phyloP scores from a whole-genome alignment of 2,888 invertebrate genomes.

The Caenorhabditis drosophilae region DNA sequence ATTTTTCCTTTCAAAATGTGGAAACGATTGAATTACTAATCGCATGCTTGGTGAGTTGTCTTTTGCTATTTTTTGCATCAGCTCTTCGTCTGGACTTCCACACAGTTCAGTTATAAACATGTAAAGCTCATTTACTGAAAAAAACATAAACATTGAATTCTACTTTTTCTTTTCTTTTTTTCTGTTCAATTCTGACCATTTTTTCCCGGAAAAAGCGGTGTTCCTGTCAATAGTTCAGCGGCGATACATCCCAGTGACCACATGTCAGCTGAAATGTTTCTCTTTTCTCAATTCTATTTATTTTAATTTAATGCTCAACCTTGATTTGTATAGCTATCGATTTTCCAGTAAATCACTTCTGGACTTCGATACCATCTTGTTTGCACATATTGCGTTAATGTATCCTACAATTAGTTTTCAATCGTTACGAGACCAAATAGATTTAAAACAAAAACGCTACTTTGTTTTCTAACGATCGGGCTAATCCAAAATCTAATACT shows the following conservation, averaged over 20 bases:
- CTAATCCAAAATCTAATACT: slow-evolving; percentile 65
- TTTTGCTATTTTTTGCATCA: slow-evolving; percentile 59
- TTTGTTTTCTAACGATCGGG: slow-evolving; percentile 55
- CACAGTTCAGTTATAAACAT: slow-evolving; percentile 59
- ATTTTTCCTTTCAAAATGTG: slow-evolving; percentile 21
- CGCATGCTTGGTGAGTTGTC: slow-evolving; percentile 51
- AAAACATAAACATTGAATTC: slow-evolving; percentile 1
- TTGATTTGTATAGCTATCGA: slow-evolving; percentile 51
- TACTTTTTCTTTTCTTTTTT: not conserved
- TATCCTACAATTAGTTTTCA: slow-evolving; percentile 4
- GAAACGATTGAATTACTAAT: slow-evolving; percentile 49
- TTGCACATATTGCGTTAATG: slow-evolving; percentile 59
- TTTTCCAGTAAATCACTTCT: slow-evolving; percentile 68
- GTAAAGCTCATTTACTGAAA: slow-evolving; percentile 58
- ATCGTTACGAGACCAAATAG: no score
- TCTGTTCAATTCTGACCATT: no score
- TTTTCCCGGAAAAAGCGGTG: slow-evolving; percentile 60
- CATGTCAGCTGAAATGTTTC: slow-evolving; percentile 49
- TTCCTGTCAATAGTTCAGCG: slow-evolving; percentile 60
- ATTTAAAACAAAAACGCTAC: not conserved
- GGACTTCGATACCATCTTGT: slow-evolving; percentile 66
- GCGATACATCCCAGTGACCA: slow-evolving; percentile 68
- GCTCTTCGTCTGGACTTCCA: slow-evolving; percentile 59
- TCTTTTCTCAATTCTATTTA: not conserved
- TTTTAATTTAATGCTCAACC: slow-evolving; percentile 13